phyloP scores from a whole-genome alignment of 2,888 invertebrate species.

The Pristionchus maxplancki region DNA sequence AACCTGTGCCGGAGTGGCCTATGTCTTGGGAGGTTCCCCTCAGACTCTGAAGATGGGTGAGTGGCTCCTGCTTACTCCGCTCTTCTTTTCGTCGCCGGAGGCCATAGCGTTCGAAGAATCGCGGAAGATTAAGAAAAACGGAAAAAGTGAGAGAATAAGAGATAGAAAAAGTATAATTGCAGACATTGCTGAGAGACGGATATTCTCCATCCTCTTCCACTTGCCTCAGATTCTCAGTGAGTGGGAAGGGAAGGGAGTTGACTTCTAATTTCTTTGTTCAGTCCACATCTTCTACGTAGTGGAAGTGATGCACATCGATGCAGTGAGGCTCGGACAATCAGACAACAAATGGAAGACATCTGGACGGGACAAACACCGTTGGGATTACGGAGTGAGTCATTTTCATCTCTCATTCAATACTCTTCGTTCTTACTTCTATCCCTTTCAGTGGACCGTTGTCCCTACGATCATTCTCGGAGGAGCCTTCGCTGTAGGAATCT shows the following conservation, averaged over 20 bases:
- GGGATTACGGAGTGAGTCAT: too few relatives aligned
- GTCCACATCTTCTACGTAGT: background rate
- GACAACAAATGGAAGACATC: too few relatives aligned
- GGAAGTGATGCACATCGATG: background rate
- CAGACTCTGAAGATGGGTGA: background rate
- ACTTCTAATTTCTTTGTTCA: background rate
- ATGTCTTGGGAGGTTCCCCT: background rate
- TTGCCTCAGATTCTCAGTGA: background rate
- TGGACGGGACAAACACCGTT: background rate
- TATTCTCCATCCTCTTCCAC: background rate
- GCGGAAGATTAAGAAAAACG: too few relatives aligned
- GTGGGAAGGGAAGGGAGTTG: background rate
- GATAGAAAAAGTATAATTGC: background rate
- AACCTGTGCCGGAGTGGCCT: background rate
- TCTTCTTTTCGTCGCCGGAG: too few relatives aligned
- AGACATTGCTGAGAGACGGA: background rate
- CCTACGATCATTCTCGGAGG: background rate
- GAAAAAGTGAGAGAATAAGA: background rate
- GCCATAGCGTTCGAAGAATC: background rate
- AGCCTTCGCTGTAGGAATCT: background rate
- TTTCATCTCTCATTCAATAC: too few relatives aligned
- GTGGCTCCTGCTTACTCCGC: background rate
- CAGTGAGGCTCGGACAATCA: background rate
- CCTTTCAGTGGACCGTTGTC: background rate
- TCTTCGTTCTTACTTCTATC: too few relatives aligned